Conservation (phyloP, 2,888 invertebrate species). For the Andrena flavipes region DNA sequence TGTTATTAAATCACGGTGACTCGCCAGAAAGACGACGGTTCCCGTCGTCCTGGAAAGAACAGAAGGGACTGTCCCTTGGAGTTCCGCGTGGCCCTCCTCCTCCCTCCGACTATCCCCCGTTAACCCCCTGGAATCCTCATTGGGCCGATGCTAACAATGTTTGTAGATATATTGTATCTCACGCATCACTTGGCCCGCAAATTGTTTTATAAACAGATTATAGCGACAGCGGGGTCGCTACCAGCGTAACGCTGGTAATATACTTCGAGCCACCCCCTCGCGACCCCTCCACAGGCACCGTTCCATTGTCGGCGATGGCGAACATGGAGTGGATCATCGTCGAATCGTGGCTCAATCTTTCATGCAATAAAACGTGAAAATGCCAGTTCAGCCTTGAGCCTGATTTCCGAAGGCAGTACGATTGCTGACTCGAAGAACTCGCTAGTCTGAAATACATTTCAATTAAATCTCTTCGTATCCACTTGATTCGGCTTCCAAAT, state of each 20-base stretch:
- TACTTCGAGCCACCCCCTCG: slow-evolving; percentile 66
- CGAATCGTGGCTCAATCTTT: slow-evolving; percentile 28
- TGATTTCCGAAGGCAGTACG: slow-evolving; percentile 4
- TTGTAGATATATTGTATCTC: slow-evolving; percentile 85
- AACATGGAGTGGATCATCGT: slow-evolving; percentile 18
- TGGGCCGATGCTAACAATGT: slow-evolving; percentile 85
- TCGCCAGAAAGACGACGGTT: slow-evolving; percentile 63
- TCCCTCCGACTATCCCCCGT: slow-evolving; percentile 56
- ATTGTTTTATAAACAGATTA: slow-evolving; percentile 94
- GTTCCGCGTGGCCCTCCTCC: slow-evolving; percentile 39
- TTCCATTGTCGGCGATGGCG: slow-evolving; percentile 52
- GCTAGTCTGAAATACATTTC: too few relatives aligned
- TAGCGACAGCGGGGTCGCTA: slow-evolving; percentile 86
- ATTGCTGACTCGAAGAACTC: slow-evolving; percentile 28
- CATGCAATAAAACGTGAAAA: slow-evolving; percentile 16
- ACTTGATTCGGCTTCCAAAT: too few relatives aligned
- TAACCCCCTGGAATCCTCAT: slow-evolving; percentile 82
- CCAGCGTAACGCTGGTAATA: slow-evolving; percentile 74
- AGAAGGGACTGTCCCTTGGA: slow-evolving; percentile 52
- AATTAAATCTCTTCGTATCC: too few relatives aligned
- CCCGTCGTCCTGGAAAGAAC: slow-evolving; percentile 50
- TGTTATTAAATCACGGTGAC: slow-evolving; percentile 75
- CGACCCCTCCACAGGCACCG: slow-evolving; percentile 53
- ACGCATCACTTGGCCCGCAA: slow-evolving; percentile 91
- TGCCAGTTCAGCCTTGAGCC: not conserved